Percentiles rank a stretch among this genome's conserved stretches.
These are phyloP conservation scores for Erebia epiphron DNA, from an alignment of 2,888 invertebrate species.

Conservation along the genomic window DNA sequence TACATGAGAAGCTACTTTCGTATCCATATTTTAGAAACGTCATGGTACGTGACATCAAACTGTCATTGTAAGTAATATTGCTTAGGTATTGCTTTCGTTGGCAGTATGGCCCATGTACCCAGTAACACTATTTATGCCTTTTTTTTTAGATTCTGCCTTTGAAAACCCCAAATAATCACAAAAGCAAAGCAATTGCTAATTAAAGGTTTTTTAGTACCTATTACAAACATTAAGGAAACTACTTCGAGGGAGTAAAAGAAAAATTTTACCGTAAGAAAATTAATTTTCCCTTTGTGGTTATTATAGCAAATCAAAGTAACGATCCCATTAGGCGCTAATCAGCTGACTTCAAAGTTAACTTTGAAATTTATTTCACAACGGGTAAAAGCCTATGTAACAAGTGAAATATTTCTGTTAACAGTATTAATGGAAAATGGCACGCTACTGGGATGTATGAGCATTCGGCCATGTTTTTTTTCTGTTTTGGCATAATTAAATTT, in stretches of 20 bases:
- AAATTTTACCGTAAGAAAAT: slow-evolving; percentile 26
- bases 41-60: too few relatives aligned
- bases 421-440: slow-evolving; percentile 37
- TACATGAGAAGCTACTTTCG: too few relatives aligned
- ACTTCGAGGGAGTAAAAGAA: slow-evolving; percentile 2
- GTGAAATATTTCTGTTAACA: slow-evolving; percentile 36
- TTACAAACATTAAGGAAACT: slow-evolving; percentile 1
- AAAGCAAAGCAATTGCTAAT: not conserved
- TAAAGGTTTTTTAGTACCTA: not conserved
- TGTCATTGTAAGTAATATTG: too few relatives aligned
- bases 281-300: slow-evolving; percentile 27
- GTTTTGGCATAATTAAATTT: slow-evolving; percentile 17
- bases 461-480: slow-evolving; percentile 5
- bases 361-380: slow-evolving; percentile 37
- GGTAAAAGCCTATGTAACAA: slow-evolving; percentile 38
- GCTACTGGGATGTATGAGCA: slow-evolving; percentile 28
- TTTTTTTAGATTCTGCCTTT: too few relatives aligned
- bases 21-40: too few relatives aligned
- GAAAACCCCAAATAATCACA: too few relatives aligned
- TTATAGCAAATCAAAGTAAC: slow-evolving; percentile 38
- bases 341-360: slow-evolving; percentile 35
- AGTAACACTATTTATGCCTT: too few relatives aligned
- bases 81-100: too few relatives aligned
- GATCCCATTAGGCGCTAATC: slow-evolving; percentile 37
- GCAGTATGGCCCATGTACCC: too few relatives aligned